These are phyloP conservation scores for Sweltsa coloradensis DNA, from an alignment of 1,140 invertebrate species.

Conservation along the genomic window DNA sequence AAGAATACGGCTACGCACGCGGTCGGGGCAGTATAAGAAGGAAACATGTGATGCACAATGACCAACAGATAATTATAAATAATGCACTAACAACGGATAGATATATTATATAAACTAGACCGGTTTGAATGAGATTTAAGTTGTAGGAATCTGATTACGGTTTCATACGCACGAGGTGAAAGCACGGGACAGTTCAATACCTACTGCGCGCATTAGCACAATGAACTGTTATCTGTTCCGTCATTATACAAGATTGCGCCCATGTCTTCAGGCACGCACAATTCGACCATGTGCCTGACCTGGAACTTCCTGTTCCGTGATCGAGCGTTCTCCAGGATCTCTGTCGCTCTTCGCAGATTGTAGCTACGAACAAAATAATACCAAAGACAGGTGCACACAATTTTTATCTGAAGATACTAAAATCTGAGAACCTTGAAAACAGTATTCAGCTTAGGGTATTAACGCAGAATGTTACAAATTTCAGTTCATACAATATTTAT, in stretches of 20 bases:
- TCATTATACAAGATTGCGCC: not conserved
- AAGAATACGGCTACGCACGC: too few relatives aligned
- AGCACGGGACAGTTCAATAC: not conserved
- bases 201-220: constrained; percentile 18
- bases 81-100: constrained; percentile 21
- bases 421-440: too few relatives aligned
- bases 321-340: too few relatives aligned
- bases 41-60: constrained; percentile 18
- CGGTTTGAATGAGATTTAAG: constrained; percentile 3
- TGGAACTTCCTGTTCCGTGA: not conserved
- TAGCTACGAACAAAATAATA: too few relatives aligned
- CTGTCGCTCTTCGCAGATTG: too few relatives aligned
- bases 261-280: not conserved
- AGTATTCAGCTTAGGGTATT: too few relatives aligned
- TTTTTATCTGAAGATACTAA: too few relatives aligned
- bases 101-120: constrained; percentile 21
- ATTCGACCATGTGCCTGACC: not conserved
- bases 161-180: not conserved
- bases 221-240: constrained; percentile 5
- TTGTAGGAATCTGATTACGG: constrained; percentile 4
- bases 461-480: too few relatives aligned
- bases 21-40: constrained; percentile 17
- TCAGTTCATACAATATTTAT: too few relatives aligned
- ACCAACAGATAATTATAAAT: constrained; percentile 22
- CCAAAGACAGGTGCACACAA: too few relatives aligned